Percentiles rank a stretch among this genome's conserved stretches.
Evolutionary conservation across 2,113 vertebrate genomes (phyloP).

Genomic region (Ardeotis arabs): DNA sequence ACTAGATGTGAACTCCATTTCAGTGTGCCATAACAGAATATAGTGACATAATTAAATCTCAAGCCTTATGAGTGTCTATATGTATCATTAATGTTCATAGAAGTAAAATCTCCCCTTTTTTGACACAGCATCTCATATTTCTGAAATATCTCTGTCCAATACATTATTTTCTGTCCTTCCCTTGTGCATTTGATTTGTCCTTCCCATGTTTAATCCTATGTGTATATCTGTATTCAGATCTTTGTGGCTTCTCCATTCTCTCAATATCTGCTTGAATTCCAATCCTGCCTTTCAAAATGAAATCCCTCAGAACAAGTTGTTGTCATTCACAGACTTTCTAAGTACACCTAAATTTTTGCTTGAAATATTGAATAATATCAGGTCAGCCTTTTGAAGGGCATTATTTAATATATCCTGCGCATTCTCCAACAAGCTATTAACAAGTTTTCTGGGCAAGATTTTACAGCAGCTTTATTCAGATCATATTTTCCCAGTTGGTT

Average conservation of each 20-base stretch:
- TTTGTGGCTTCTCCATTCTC: background rate
- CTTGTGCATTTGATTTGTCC: background rate
- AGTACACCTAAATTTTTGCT: background rate
- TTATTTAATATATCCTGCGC: background rate
- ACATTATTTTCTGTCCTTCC: background rate
- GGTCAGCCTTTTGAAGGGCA: constrained; percentile 17
- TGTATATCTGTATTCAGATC: background rate
- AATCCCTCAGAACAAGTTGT: background rate
- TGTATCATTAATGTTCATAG: background rate
- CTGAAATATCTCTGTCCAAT: background rate
- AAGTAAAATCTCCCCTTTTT: background rate
- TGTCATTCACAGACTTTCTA: background rate
- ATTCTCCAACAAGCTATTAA: background rate
- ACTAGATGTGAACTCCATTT: background rate
- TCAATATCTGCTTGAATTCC: background rate
- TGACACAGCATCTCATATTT: background rate
- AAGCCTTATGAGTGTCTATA: background rate
- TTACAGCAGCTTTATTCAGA: background rate
- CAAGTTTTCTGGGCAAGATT: background rate
- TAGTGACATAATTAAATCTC: background rate
- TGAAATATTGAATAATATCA: background rate
- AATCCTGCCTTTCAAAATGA: background rate
- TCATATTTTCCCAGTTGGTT: constrained; percentile 17
- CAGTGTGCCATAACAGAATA: background rate
- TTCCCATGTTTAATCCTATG: background rate